Percentiles rank a stretch among this genome's conserved stretches.
These are phyloP conservation scores for Idaea dimidiata DNA, from an alignment of 2,888 invertebrate species.

Conservation along the genomic window DNA sequence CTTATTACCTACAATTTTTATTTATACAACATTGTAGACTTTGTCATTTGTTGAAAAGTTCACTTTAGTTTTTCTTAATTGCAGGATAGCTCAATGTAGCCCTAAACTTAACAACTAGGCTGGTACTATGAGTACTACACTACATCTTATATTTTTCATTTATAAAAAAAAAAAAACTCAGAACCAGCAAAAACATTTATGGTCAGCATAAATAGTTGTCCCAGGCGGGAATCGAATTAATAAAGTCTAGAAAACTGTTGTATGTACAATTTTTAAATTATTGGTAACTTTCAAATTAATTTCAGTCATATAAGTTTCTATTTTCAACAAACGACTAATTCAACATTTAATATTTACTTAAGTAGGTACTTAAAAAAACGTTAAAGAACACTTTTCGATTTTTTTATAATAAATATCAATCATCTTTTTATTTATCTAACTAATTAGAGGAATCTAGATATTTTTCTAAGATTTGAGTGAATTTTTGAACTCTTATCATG, in stretches of 20 bases:
- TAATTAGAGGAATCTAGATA: conserved; percentile 25
- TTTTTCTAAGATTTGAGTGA: background rate
- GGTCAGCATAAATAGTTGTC: too few species aligned
- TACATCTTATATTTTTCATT: too few species aligned
- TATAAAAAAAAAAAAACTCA: too few species aligned
- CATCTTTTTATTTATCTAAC: conserved; percentile 36
- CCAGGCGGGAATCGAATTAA: background rate
- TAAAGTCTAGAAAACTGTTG: background rate
- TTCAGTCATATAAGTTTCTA: background rate
- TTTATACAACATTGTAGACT: conserved; percentile 17
- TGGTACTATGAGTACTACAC: too few species aligned
- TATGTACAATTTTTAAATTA: background rate
- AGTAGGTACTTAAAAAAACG: conserved; percentile 16
- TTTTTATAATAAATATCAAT: conserved; percentile 23
- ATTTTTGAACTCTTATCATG: background rate
- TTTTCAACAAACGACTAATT: background rate
- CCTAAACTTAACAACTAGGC: too few species aligned
- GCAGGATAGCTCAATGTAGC: too few species aligned
- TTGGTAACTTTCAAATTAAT: background rate
- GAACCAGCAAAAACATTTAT: too few species aligned
- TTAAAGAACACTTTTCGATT: conserved; percentile 37
- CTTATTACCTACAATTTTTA: conserved; percentile 30
- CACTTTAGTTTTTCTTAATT: background rate
- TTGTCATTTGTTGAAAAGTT: conserved; percentile 12
- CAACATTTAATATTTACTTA: conserved; percentile 11